These are phyloP conservation scores for Falco cherrug DNA, from an alignment of 2,797 vertebrate species.

Conservation along the genomic window DNA sequence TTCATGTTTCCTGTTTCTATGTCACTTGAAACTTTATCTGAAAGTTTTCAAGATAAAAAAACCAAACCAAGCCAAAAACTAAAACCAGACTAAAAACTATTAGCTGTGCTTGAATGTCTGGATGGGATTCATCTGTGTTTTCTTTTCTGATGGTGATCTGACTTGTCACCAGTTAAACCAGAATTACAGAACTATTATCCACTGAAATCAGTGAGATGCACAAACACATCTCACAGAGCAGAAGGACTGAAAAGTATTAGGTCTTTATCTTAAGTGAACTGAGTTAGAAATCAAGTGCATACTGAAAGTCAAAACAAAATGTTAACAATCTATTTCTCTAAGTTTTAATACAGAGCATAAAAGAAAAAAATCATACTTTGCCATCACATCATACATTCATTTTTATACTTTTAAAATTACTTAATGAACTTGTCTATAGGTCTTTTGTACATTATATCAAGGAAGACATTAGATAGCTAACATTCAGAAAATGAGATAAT, in stretches of 20 bases:
- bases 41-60: background rate
- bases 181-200: conserved; percentile 31
- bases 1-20: background rate
- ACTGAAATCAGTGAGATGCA: background rate
- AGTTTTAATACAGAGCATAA: background rate
- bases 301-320: background rate
- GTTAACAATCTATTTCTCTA: background rate
- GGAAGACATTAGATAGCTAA: background rate
- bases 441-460: background rate
- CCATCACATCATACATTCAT: background rate
- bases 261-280: background rate
- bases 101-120: background rate
- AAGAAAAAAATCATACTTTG: background rate
- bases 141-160: conserved; percentile 26
- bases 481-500: background rate
- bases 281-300: background rate
- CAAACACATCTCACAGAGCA: background rate
- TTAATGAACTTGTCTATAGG: background rate
- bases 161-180: conserved; percentile 5
- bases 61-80: fast-evolving
- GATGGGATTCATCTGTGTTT: conserved; percentile 5
- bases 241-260: background rate
- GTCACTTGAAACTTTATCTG: background rate
- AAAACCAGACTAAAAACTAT: background rate
- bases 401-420: background rate